These are phyloP conservation scores for Acrobeloides nanus DNA, from an alignment of 2,888 invertebrate genomes.

Conservation along the genomic window DNA sequence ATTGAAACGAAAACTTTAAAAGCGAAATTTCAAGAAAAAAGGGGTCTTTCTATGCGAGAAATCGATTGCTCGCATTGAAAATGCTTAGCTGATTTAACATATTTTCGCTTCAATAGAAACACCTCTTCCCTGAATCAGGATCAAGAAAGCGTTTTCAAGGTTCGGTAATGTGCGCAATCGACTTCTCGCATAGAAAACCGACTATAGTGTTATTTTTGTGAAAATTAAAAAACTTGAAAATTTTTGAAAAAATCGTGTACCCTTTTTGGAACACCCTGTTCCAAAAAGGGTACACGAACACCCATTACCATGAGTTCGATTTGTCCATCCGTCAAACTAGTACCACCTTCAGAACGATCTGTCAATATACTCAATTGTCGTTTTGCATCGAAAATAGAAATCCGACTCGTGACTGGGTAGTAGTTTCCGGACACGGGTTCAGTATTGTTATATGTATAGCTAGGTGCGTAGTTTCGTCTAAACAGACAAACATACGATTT, in stretches of 20 bases:
- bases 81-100: no score
- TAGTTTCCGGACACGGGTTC: constrained; percentile 81
- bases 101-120: no score
- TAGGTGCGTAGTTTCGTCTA: constrained; percentile 61
- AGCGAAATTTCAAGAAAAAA: neutral
- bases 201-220: no score
- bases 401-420: constrained; percentile 80
- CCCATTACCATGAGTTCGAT: constrained; percentile 52
- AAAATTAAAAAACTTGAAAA: no score
- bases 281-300: neutral
- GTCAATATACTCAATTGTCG: constrained; percentile 55
- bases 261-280: neutral
- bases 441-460: constrained; percentile 65
- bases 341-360: constrained; percentile 55
- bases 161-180: no score
- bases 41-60: no score
- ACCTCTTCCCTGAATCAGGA: no score
- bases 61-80: no score
- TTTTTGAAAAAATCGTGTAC: neutral
- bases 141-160: no score
- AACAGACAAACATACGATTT: constrained; percentile 8
- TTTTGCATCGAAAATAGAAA: constrained; percentile 56
- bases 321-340: constrained; percentile 33
- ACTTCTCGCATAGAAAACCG: no score
- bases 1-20: no score